A percentile compares a stretch with the other conserved stretches of the same genome.
These are phyloP conservation scores for Mesocentrotus franciscanus DNA, from an alignment of 53 echinoderm and acorn worm species.

Conservation along the genomic window DNA sequence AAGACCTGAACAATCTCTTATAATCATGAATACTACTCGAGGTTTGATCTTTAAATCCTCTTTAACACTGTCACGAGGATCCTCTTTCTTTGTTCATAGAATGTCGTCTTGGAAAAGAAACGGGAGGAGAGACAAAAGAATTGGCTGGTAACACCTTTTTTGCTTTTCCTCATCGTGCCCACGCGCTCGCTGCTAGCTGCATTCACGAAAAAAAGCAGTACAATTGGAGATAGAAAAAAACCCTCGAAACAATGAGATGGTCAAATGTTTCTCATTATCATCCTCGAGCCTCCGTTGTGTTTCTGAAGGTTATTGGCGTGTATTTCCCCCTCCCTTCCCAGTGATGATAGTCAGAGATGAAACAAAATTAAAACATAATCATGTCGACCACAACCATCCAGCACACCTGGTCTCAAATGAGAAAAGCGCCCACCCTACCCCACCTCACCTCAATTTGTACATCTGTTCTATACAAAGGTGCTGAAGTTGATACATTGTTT, in stretches of 20 bases:
- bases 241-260: neutral
- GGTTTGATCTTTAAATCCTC: conserved; percentile 32
- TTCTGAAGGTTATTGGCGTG: neutral
- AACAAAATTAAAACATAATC: neutral
- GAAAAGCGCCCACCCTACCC: neutral
- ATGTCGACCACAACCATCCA: no score
- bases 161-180: neutral
- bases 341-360: neutral
- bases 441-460: neutral
- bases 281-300: neutral
- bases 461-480: no score
- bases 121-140: conserved; percentile 1
- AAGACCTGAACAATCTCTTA: conserved; percentile 53
- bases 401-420: neutral
- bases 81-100: neutral
- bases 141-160: neutral
- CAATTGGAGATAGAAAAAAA: neutral
- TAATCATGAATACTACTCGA: conserved; percentile 26
- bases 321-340: neutral
- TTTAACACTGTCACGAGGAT: conserved; percentile 6
- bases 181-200: conserved; percentile 12
- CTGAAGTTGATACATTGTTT: no score
- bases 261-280: neutral
- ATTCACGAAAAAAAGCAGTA: neutral
- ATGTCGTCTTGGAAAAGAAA: neutral